Conservation (phyloP, 2,888 invertebrate species). For the Minunthozetes semirufus region DNA sequence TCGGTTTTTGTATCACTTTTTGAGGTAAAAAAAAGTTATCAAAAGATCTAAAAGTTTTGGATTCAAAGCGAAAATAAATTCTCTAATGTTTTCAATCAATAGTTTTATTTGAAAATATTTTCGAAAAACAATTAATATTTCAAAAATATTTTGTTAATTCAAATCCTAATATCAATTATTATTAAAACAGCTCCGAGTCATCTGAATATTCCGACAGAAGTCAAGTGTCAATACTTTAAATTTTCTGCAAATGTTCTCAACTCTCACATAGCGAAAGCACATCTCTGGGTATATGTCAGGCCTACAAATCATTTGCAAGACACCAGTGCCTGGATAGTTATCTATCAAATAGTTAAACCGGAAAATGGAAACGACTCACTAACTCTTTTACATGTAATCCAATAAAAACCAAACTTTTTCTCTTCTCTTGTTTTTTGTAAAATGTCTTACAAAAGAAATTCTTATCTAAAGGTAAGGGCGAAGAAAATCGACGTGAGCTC, state of each 20-base stretch:
- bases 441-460: not conserved
- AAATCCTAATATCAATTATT: not conserved
- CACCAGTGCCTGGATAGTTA: slow-evolving; percentile 33
- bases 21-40: not conserved
- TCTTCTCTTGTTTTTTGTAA: not conserved
- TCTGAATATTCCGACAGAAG: slow-evolving; percentile 61
- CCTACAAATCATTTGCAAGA: slow-evolving; percentile 12
- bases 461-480: slow-evolving; percentile 39
- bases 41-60: not conserved
- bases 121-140: not conserved
- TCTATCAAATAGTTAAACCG: slow-evolving; percentile 34
- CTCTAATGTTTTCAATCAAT: not conserved
- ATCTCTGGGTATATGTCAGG: slow-evolving; percentile 61
- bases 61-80: slow-evolving; percentile 3
- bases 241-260: slow-evolving; percentile 65
- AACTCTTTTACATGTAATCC: slow-evolving; percentile 32
- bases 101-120: not conserved
- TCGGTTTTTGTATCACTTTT: not conserved
- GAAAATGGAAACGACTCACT: slow-evolving; percentile 28
- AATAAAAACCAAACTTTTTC: not conserved
- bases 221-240: slow-evolving; percentile 64
- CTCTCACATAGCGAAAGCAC: slow-evolving; percentile 59
- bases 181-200: slow-evolving; percentile 55
- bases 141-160: not conserved
- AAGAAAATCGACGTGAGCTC: slow-evolving; percentile 48